Evolutionary conservation across 2,888 invertebrate species (phyloP), one percentile per base, ranked within the genome.

Genomic region (Sesia bembeciformis): DNA sequence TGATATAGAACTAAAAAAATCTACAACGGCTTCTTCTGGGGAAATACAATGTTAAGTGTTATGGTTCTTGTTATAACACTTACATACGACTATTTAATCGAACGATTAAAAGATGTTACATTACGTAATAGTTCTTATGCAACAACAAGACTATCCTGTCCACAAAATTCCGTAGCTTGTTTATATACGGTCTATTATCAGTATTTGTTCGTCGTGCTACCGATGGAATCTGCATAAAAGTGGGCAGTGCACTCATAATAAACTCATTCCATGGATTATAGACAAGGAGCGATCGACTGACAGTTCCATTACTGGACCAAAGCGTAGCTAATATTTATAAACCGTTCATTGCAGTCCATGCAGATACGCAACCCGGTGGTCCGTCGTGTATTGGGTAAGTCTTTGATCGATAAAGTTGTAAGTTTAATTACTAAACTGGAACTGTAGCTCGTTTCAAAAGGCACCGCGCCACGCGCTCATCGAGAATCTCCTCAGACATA

Each of bases 371-470:
- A 67, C 81, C 70, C 76, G 86, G 85, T 87, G 86, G 87, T 87
- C 86, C 70, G 61, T 66, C 72, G 66, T 67, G 67, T 68, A 74
- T 70, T 76, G 78, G 77, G 76, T 67, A 79, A 74, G 76, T 74
- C 76, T 77, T 80, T 81, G 79, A 80, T 84, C 84, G 83, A 88
- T 88, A 88, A 88, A 86, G 82, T 78, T 84, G 84, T 85, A 78
- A 80, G 78, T 85, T 87, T 88, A 88, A 88, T 88, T 87, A 79
- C 84, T 79, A 74, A 84, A 83, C 85, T 81, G 81, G 84, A 78
- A 78, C 70, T 61, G 70, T 59, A 63, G 59, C 64, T 65, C 60
- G 71, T 70, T 73, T 78, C 75, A 82, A 84, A 78, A 76, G 78
- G 69, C 61, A 74, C 85, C 86, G 84, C 84, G 75, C 72, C 75